Percentiles rank a stretch among this genome's conserved stretches.
phyloP scores from a whole-genome alignment of 2,113 vertebrate species.

The Malurus cyaneus region DNA sequence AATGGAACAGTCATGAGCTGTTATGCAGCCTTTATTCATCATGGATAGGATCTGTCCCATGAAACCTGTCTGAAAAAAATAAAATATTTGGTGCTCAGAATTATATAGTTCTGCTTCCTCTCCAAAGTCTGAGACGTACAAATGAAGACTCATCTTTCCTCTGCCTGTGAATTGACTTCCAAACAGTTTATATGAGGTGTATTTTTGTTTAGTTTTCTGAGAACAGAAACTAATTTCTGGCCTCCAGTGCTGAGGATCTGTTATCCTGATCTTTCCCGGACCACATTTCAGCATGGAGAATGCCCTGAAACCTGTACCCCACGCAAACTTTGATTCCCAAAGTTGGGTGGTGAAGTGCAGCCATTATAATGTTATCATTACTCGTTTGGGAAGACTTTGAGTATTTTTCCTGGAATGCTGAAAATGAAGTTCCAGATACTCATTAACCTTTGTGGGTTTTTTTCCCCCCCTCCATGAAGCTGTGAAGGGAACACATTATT shows the following conservation, averaged over 20 bases:
- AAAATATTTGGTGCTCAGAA: neutral
- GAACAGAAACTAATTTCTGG: neutral
- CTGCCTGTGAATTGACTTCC: neutral
- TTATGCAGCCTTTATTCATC: neutral
- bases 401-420: neutral
- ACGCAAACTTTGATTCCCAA: neutral
- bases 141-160: neutral
- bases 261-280: neutral
- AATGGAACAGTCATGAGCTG: neutral
- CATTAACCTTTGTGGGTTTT: accelerated
- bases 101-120: neutral
- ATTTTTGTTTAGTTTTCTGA: neutral
- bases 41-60: neutral
- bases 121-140: neutral
- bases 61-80: neutral
- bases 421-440: neutral
- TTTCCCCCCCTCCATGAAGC: accelerated
- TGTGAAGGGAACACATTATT: neutral
- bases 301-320: neutral
- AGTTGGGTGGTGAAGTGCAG: neutral
- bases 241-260: neutral
- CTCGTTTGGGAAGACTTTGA: neutral
- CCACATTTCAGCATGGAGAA: neutral
- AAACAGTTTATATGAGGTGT: neutral
- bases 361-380: neutral